Evolutionary conservation across 1,140 invertebrate genomes (phyloP).

Genomic region (Drosophila ananassae): DNA sequence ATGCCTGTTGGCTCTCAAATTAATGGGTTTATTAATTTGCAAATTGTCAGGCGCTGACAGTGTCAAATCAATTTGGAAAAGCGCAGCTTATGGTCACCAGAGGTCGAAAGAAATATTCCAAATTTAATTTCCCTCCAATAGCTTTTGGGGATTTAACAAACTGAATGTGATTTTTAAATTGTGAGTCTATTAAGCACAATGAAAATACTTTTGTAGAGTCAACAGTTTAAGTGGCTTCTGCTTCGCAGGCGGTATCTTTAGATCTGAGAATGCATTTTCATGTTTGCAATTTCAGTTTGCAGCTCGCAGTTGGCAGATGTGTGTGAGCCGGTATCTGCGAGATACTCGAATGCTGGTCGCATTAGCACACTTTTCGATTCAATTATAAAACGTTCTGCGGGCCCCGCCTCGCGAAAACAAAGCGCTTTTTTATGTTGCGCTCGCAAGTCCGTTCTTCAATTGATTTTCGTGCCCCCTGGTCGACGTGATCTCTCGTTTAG

Average conservation of each 20-base stretch:
- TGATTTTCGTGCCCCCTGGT: slow-evolving; percentile 65
- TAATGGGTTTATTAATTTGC: slow-evolving; percentile 80
- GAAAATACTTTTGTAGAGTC: not conserved
- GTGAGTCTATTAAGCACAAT: not conserved
- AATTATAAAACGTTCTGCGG: slow-evolving; percentile 61
- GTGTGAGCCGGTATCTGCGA: slow-evolving; percentile 41
- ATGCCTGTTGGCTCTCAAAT: slow-evolving; percentile 64
- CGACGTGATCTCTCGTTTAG: slow-evolving; percentile 71
- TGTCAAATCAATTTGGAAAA: slow-evolving; percentile 51
- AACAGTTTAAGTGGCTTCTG: not conserved
- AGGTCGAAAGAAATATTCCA: not conserved
- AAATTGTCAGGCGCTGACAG: slow-evolving; percentile 73
- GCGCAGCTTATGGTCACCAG: slow-evolving; percentile 22
- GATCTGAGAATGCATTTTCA: slow-evolving; percentile 71
- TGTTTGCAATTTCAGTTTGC: slow-evolving; percentile 50
- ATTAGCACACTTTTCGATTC: slow-evolving; percentile 78
- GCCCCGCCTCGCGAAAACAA: slow-evolving; percentile 50
- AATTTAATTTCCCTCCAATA: not conserved
- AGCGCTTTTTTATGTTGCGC: slow-evolving; percentile 67
- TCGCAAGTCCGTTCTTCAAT: slow-evolving; percentile 56
- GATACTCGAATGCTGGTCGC: slow-evolving; percentile 55
- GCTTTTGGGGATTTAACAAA: not conserved
- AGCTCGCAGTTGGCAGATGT: slow-evolving; percentile 19
- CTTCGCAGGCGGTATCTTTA: slow-evolving; percentile 57
- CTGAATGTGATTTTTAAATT: not conserved